Evolutionary conservation across 2,797 vertebrate species (phyloP).

Genomic region (Eurystomus glaucurus): DNA sequence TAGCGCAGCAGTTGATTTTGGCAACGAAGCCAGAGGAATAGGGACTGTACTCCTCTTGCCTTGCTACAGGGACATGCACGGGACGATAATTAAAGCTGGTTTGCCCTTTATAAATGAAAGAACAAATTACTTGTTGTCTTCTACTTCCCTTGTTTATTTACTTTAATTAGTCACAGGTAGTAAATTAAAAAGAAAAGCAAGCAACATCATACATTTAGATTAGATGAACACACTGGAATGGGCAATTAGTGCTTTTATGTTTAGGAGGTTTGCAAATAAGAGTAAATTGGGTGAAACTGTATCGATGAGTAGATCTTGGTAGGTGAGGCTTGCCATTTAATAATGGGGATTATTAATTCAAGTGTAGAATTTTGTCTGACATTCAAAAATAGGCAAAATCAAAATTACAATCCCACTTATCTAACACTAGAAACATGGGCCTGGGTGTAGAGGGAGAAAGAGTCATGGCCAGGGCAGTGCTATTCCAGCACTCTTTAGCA

Average conservation of each 20-base stretch:
- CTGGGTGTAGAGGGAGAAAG: background rate
- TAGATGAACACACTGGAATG: background rate
- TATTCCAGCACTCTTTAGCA: background rate
- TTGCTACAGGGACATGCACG: background rate
- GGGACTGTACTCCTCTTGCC: fast-evolving
- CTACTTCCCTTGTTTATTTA: background rate
- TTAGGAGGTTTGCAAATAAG: background rate
- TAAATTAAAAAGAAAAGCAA: background rate
- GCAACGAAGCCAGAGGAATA: background rate
- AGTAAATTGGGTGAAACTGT: background rate
- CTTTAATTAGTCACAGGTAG: background rate
- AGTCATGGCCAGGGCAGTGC: background rate
- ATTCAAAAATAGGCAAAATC: background rate
- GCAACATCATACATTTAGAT: background rate
- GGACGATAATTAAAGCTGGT: background rate
- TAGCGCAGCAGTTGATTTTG: background rate
- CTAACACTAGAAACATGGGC: background rate
- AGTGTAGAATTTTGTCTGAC: background rate
- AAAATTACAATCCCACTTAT: background rate
- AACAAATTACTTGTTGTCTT: background rate
- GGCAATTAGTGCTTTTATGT: background rate
- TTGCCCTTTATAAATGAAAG: background rate
- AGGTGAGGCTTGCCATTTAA: background rate
- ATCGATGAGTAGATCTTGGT: background rate
- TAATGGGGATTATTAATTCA: background rate